Evolutionary conservation across 2,888 invertebrate species (phyloP).

Genomic region (Epirrhoe alternata): DNA sequence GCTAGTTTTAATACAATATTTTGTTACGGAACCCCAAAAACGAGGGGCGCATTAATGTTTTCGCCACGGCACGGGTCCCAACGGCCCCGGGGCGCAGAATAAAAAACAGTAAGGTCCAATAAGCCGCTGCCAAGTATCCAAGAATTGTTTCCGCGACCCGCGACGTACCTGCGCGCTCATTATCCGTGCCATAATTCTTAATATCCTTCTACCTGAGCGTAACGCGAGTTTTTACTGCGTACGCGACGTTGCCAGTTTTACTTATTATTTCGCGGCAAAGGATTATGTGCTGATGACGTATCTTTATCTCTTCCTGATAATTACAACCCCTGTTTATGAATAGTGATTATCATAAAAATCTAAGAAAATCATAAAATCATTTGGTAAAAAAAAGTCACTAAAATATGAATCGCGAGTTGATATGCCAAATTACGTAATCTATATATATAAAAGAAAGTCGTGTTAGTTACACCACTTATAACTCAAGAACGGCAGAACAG

Average conservation of each 20-base stretch:
- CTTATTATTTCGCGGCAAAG: conserved; percentile 22
- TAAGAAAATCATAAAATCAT: too few relatives aligned
- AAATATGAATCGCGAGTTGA: too few relatives aligned
- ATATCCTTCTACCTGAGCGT: conserved; percentile 54
- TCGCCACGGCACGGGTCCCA: conserved; percentile 34
- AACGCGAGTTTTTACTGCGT: conserved; percentile 14
- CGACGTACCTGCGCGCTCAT: conserved; percentile 63
- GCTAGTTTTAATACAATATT: neutral
- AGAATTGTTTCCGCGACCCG: conserved; percentile 50
- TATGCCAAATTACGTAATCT: too few relatives aligned
- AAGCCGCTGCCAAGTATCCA: conserved; percentile 37
- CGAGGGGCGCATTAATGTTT: conserved; percentile 39
- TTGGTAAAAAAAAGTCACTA: too few relatives aligned
- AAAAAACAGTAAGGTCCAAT: conserved; percentile 27
- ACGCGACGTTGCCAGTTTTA: conserved; percentile 29
- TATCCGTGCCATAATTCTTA: conserved; percentile 51
- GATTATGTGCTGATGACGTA: neutral
- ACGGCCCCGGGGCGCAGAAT: conserved; percentile 22
- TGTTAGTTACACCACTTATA: too few relatives aligned
- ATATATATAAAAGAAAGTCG: too few relatives aligned
- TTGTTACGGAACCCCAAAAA: conserved; percentile 13
- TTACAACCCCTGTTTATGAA: neutral
- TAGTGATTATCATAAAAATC: neutral
- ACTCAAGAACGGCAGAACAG: too few relatives aligned
- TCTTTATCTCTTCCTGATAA: neutral